These are phyloP conservation scores for Sphaeridia pumilis DNA, from an alignment of 2,888 invertebrate species.

Conservation along the genomic window DNA sequence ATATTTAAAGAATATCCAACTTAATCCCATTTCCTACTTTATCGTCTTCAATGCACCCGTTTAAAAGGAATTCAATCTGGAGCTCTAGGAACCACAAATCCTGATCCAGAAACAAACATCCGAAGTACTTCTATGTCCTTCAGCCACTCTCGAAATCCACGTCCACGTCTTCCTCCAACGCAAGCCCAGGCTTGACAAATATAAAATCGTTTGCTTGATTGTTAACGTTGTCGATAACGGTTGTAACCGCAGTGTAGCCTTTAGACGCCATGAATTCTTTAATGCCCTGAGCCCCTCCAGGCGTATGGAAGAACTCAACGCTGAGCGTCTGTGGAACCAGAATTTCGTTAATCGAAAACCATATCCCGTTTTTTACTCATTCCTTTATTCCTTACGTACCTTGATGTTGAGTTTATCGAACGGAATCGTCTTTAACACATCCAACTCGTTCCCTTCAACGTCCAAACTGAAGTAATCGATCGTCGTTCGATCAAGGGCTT, in stretches of 20 bases:
- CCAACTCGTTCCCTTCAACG: constrained; percentile 40
- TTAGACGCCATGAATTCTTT: constrained; percentile 30
- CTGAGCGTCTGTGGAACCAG: background rate
- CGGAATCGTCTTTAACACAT: constrained; percentile 40
- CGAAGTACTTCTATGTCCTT: too few relatives aligned
- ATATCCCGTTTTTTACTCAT: background rate
- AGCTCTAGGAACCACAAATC: too few relatives aligned
- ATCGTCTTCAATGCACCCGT: background rate
- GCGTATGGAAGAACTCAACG: constrained; percentile 37
- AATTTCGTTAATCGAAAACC: background rate
- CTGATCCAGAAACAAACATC: too few relatives aligned
- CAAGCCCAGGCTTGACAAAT: constrained; percentile 20
- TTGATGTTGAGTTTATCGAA: constrained; percentile 39
- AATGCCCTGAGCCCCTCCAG: constrained; percentile 29
- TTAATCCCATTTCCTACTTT: too few relatives aligned
- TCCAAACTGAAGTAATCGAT: constrained; percentile 42
- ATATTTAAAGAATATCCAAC: too few relatives aligned
- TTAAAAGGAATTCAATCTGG: background rate
- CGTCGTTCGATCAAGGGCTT: constrained; percentile 38
- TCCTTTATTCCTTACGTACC: constrained; percentile 21
- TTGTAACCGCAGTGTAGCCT: constrained; percentile 28
- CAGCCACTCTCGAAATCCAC: too few relatives aligned
- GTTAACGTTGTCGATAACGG: constrained; percentile 26
- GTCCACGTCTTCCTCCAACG: background rate
- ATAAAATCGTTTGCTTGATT: constrained; percentile 37